Evolutionary conservation across 1,140 invertebrate genomes (phyloP), one percentile per base, ranked within the genome.

Genomic region (Campodea augens): DNA sequence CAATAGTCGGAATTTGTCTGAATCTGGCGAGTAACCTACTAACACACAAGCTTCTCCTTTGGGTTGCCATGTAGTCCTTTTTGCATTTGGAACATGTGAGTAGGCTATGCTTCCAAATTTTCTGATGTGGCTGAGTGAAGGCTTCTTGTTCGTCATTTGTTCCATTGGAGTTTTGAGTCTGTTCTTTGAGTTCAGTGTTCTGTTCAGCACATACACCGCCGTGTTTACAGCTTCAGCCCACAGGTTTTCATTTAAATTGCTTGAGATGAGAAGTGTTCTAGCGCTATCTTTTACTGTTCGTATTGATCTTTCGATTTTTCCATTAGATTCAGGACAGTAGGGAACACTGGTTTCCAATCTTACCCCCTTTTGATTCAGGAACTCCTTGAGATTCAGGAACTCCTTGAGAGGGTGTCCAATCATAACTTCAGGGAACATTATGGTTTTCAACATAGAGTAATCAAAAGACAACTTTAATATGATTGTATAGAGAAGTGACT

Each of bases 281-380:
- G 49, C 46, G 29, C 29, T 52, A 44, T 57, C 44, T 44, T 56
- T 54, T 15, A 55, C 32, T 15, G 48, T 51, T 44, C 57, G 56
- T 51, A 59, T 60, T 45, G 54, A 60, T 45, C 55, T 54, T 50
- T 61, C 58, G 2, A 57, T 57, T 43, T 53, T 53, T 43, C 57
- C 58, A 54, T 62, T 62, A 49, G 60, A 46, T 55, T 59, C 52
- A 53, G 60, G 59, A 0, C 54, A 51, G 42, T 64, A 63, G 5
- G 58, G 52, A 51, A 57, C 56, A 52, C 59, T 61, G 38, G 55
- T 48, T 50, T 54, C 49, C 40, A 60, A 47, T 40, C 49, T 25
- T 49, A 63, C 56, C 52, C 51, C 52, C 44, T 54, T 56, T 38
- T 50, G 29, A 42, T 38, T 48, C 13, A 40, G 29, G 38, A 55